Evolutionary conservation across 2,888 invertebrate genomes (phyloP), one percentile per base, ranked within the genome.

Genomic region (Cheilosia grossa): DNA sequence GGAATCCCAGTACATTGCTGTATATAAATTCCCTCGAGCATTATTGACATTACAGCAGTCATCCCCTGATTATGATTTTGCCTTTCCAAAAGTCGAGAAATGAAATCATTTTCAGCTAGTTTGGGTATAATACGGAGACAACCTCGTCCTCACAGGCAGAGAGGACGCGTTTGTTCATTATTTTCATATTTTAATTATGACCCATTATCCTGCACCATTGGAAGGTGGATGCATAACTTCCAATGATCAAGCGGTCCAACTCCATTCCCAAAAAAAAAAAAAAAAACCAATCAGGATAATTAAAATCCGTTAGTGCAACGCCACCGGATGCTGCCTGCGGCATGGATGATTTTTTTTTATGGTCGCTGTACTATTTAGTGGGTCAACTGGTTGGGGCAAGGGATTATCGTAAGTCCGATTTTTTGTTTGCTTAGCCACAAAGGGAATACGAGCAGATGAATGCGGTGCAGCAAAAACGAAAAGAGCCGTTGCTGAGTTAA

Each of bases 251-350:
- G 30, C 30, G 30, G 7, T 30, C 30, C 9, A 30, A 13, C 17
- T 17, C 9, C 10, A 33, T 27, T 13, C 15, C 17, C 30, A 30
- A 47, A 9, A 56, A 13, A 51, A 67, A 30, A 51, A 15, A 56
- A 13, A n/a, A n/a, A 51, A 67, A 30, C 42, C 67, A 75, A 59
- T 75, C 75, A 59, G 67, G 58, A 75, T 67, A 67, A 66, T 75
- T 67, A 75, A 67, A 75, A 67, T 53, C 30, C 49, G 49, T 58
- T 49, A 66, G 49, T 74, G 64, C 74, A 64, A 56, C 47, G n/a
- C 42, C 19, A 44, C 44, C 54, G 69, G 69, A 69, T 21, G 56
- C 19, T 27, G 51, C 33, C 30, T 64, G 33, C n/a, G 13, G 40
- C n/a, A 4, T 33, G 56, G n/a, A 56, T 21, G 19, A 7, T n/a